Evolutionary conservation across 1,140 invertebrate species (phyloP).

Genomic region (Drosophila persimilis): DNA sequence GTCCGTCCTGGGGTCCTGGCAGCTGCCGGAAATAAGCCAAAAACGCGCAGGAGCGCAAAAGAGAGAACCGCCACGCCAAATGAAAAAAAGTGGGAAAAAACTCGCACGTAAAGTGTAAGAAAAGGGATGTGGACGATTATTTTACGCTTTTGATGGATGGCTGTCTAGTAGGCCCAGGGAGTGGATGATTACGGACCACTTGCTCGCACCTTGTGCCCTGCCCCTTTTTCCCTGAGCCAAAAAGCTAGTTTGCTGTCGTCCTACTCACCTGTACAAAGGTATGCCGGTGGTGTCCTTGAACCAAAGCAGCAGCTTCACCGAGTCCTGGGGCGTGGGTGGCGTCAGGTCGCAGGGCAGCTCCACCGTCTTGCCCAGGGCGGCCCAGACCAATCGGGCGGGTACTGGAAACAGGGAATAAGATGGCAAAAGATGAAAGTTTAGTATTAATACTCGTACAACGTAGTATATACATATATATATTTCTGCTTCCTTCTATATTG

Average conservation of each 20-base stretch:
- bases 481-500: conserved; percentile 17
- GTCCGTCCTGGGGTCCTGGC: conserved; percentile 4
- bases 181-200: conserved; percentile 31
- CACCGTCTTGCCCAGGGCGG: conserved; percentile 88
- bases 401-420: conserved; percentile 82
- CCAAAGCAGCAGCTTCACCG: conserved; percentile 92
- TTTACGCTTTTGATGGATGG: conserved; percentile 70
- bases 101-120: conserved; percentile 56
- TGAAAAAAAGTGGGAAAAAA: conserved; percentile 15
- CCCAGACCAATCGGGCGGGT: conserved; percentile 88
- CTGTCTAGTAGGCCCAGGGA: conserved; percentile 30
- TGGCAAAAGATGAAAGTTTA: conserved; percentile 14
- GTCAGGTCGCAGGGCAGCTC: conserved; percentile 92
- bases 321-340: conserved; percentile 87
- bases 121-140: conserved; percentile 80
- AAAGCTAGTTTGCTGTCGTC: conserved; percentile 15
- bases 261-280: conserved; percentile 91
- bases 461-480: background rate
- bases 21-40: conserved; percentile 64
- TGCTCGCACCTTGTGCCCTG: background rate
- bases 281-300: conserved; percentile 92
- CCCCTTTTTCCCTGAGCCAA: background rate
- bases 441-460: background rate
- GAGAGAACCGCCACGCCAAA: too few species aligned
- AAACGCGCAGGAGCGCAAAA: conserved; percentile 29